phyloP scores from a whole-genome alignment of 2,888 invertebrate genomes.

The Leptinotarsa rubiginosa region DNA sequence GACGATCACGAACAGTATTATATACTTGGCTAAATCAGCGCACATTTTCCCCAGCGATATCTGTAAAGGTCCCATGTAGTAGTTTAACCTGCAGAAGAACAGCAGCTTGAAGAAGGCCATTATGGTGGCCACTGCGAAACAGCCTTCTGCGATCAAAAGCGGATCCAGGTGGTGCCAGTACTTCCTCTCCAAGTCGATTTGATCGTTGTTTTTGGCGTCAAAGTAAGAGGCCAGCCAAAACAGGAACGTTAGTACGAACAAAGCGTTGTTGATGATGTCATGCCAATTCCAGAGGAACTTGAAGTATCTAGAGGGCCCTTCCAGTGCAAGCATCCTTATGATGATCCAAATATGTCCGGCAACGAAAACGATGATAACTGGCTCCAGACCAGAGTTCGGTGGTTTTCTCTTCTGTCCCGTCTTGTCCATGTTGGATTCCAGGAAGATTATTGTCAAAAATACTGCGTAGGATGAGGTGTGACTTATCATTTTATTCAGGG shows the following conservation, averaged over 20 bases:
- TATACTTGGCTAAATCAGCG: slow-evolving; percentile 74
- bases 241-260: slow-evolving; percentile 73
- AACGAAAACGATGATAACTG: slow-evolving; percentile 67
- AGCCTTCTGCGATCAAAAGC: slow-evolving; percentile 74
- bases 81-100: slow-evolving; percentile 74
- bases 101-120: slow-evolving; percentile 75
- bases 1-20: slow-evolving; percentile 72
- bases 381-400: slow-evolving; percentile 70
- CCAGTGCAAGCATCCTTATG: slow-evolving; percentile 70
- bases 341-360: slow-evolving; percentile 71
- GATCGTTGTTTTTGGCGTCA: slow-evolving; percentile 66
- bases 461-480: slow-evolving; percentile 75
- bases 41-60: slow-evolving; percentile 77
- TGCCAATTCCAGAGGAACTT: slow-evolving; percentile 74
- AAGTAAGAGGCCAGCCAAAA: slow-evolving; percentile 74
- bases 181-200: slow-evolving; percentile 71
- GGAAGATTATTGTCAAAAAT: slow-evolving; percentile 74
- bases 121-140: slow-evolving; percentile 75
- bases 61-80: slow-evolving; percentile 75
- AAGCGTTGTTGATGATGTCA: slow-evolving; percentile 71
- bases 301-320: slow-evolving; percentile 71
- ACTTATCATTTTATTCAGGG: slow-evolving; percentile 79
- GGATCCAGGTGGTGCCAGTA: slow-evolving; percentile 77
- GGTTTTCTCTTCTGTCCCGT: slow-evolving; percentile 70
- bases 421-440: slow-evolving; percentile 73